phyloP scores from a whole-genome alignment of 1,140 invertebrate species.

The Drosophila setifemur region DNA sequence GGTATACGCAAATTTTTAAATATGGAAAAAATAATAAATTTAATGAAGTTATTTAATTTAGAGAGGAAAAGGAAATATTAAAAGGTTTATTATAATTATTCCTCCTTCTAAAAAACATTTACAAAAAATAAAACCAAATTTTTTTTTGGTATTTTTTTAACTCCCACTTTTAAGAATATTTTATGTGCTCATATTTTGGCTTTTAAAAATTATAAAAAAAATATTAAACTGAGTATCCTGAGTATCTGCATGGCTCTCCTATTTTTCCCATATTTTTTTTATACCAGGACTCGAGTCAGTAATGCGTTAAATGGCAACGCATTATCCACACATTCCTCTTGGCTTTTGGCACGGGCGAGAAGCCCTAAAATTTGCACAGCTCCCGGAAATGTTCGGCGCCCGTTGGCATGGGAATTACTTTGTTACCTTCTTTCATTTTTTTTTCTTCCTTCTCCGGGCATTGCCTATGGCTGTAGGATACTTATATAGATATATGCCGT shows the following conservation, averaged over 20 bases:
- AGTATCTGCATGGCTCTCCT: too few species aligned
- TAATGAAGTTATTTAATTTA: not conserved
- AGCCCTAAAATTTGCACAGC: slow-evolving; percentile 57
- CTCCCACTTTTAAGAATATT: too few species aligned
- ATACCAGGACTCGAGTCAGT: slow-evolving; percentile 20
- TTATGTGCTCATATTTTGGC: too few species aligned
- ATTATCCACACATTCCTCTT: slow-evolving; percentile 58
- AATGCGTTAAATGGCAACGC: slow-evolving; percentile 66
- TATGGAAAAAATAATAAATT: not conserved
- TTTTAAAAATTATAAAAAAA: too few species aligned
- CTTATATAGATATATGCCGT: not conserved
- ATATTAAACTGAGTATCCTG: too few species aligned
- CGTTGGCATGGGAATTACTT: slow-evolving; percentile 44
- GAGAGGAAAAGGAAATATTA: not conserved
- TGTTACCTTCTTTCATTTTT: slow-evolving; percentile 45
- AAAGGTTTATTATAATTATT: not conserved
- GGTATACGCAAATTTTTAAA: not conserved
- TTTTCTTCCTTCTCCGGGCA: not conserved
- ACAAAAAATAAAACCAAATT: too few species aligned
- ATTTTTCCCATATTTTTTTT: too few species aligned
- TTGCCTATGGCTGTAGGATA: slow-evolving; percentile 2
- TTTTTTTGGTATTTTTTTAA: too few species aligned
- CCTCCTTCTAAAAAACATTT: too few species aligned
- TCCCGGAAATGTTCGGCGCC: slow-evolving; percentile 28
- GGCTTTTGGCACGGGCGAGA: slow-evolving; percentile 28